phyloP scores from a whole-genome alignment of 2,888 invertebrate genomes.

The Brachylomia viminalis region DNA sequence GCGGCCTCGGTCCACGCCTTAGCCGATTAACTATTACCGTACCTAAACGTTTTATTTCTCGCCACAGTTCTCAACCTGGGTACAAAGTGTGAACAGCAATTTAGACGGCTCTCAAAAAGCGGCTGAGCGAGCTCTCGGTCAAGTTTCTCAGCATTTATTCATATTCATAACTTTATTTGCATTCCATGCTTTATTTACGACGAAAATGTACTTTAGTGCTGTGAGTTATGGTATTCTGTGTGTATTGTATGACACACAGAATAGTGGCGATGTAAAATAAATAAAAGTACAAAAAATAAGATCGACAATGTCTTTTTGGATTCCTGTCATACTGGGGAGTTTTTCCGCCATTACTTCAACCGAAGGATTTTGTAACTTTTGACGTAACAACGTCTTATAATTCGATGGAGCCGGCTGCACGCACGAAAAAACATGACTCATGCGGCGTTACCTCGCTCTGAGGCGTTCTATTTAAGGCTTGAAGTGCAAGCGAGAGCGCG shows the following conservation, averaged over 20 bases:
- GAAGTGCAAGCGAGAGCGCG: too few species aligned
- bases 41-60: background rate
- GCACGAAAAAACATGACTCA: too few species aligned
- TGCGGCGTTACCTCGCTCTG: too few species aligned
- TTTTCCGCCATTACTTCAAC: background rate
- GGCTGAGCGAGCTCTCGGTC: constrained; percentile 65
- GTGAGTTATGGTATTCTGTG: constrained; percentile 54
- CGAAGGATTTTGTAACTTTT: background rate
- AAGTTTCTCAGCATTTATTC: constrained; percentile 69
- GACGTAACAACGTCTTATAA: too few species aligned
- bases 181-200: too few species aligned
- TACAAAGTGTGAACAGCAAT: constrained; percentile 71
- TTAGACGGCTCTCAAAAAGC: constrained; percentile 73
- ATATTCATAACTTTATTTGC: too few species aligned
- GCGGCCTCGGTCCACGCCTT: background rate
- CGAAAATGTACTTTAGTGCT: constrained; percentile 79
- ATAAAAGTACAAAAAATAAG: constrained; percentile 38
- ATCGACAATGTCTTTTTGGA: background rate
- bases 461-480: too few species aligned
- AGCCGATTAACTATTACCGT: too few species aligned
- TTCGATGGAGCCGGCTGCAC: too few species aligned
- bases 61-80: constrained; percentile 80
- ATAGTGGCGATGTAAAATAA: constrained; percentile 74
- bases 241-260: too few species aligned
- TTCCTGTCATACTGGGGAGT: background rate